Evolutionary conservation across 2,797 vertebrate species (phyloP).

Genomic region (Falco concolor): DNA sequence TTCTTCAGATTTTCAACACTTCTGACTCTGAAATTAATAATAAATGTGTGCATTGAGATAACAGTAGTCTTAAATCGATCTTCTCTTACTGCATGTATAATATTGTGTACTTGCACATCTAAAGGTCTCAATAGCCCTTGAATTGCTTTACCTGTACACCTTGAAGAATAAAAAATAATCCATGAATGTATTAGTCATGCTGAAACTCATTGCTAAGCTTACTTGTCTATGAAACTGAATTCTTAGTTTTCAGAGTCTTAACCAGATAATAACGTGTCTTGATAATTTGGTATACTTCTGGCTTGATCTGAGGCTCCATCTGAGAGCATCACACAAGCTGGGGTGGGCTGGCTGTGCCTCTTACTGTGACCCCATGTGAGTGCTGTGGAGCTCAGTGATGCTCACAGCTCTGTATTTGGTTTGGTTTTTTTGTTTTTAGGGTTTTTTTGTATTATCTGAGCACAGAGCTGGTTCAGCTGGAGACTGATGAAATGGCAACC

Average conservation of each 20-base stretch:
- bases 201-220: not conserved
- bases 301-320: not conserved
- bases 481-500: not conserved
- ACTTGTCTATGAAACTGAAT: not conserved
- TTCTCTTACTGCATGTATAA: not conserved
- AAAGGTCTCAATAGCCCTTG: not conserved
- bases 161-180: not conserved
- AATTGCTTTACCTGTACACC: not conserved
- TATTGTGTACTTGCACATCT: not conserved
- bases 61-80: not conserved
- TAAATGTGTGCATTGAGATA: not conserved
- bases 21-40: not conserved
- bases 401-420: not conserved
- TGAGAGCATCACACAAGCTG: not conserved
- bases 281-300: not conserved
- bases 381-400: not conserved
- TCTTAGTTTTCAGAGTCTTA: not conserved
- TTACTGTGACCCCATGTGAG: not conserved
- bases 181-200: not conserved
- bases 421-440: too few species aligned
- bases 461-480: not conserved
- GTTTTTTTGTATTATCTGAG: not conserved
- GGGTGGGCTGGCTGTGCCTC: not conserved
- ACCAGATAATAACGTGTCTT: not conserved
- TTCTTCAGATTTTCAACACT: not conserved